Evolutionary conservation across 1,140 invertebrate genomes (phyloP).

Genomic region (Campoletis sonorensis): DNA sequence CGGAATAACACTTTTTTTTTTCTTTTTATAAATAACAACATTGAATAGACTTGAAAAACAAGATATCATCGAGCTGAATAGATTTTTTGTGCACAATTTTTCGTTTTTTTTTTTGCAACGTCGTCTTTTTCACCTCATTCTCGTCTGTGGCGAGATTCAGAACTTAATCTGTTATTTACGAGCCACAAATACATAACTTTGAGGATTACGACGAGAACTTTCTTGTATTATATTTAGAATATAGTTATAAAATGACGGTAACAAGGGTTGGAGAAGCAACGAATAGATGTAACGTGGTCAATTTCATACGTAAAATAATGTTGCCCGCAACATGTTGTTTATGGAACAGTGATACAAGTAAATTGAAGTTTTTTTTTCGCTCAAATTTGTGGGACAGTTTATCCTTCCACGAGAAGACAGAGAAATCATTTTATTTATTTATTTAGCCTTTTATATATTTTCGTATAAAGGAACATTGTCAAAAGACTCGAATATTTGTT

Average conservation of each 20-base stretch:
- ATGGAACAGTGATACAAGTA: too few relatives aligned
- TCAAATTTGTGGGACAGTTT: background rate
- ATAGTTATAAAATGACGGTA: background rate
- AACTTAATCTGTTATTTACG: slow-evolving; percentile 35
- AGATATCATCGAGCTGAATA: background rate
- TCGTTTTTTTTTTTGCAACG: background rate
- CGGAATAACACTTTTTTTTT: too few relatives aligned
- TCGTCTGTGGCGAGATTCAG: background rate
- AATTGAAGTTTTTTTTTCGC: too few relatives aligned
- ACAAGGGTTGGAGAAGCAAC: background rate
- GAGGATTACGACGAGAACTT: slow-evolving; percentile 28
- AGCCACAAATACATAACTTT: slow-evolving; percentile 28
- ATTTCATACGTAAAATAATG: background rate
- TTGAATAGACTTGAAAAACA: background rate
- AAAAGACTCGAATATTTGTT: too few relatives aligned
- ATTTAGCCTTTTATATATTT: too few relatives aligned
- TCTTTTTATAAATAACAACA: too few relatives aligned
- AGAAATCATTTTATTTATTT: background rate
- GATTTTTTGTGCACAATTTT: background rate
- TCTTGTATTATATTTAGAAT: slow-evolving; percentile 27
- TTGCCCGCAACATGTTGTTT: background rate
- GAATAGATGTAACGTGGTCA: background rate
- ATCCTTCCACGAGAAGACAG: background rate
- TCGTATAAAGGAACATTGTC: too few relatives aligned
- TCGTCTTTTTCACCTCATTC: background rate